Conservation (phyloP, 2,797 vertebrate genomes). For the Simalia tracyae region DNA sequence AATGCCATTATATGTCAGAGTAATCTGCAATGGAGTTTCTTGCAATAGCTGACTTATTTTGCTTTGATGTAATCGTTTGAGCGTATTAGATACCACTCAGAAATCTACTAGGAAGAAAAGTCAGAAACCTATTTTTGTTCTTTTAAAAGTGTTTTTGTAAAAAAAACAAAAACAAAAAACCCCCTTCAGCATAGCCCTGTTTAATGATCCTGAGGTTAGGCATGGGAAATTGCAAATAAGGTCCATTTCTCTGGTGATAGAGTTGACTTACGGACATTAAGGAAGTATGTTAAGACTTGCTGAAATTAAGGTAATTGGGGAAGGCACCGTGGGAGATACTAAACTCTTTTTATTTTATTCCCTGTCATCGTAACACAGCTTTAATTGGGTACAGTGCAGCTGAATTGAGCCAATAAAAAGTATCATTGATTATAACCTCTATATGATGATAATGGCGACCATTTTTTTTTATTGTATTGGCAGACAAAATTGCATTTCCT, state of each 20-base stretch:
- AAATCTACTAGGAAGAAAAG: slow-evolving; percentile 24
- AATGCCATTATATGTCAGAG: neutral
- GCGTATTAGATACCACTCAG: slow-evolving; percentile 18
- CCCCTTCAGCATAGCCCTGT: slow-evolving; percentile 21
- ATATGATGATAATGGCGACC: slow-evolving; percentile 56
- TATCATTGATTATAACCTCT: slow-evolving; percentile 70
- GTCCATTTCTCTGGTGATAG: slow-evolving; percentile 45
- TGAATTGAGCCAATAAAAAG: slow-evolving; percentile 71
- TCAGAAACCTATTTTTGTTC: slow-evolving; percentile 13
- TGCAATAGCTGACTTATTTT: neutral
- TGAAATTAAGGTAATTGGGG: slow-evolving; percentile 47
- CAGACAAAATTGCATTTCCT: slow-evolving; percentile 70
- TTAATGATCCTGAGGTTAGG: slow-evolving; percentile 50
- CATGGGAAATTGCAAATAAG: slow-evolving; percentile 35
- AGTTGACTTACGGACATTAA: slow-evolving; percentile 52
- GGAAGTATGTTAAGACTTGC: slow-evolving; percentile 38
- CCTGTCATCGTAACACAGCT: slow-evolving; percentile 58
- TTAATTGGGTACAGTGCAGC: slow-evolving; percentile 62
- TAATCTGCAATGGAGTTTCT: neutral
- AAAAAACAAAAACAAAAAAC: neutral
- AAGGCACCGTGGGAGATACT: slow-evolving; percentile 36
- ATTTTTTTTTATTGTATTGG: slow-evolving; percentile 70
- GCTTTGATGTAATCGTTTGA: neutral
- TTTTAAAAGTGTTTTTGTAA: slow-evolving; percentile 24
- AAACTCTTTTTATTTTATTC: slow-evolving; percentile 56